Base-by-base conservation (phyloP, 2,797 vertebrate genomes). In the Tapera naevia region DNA sequence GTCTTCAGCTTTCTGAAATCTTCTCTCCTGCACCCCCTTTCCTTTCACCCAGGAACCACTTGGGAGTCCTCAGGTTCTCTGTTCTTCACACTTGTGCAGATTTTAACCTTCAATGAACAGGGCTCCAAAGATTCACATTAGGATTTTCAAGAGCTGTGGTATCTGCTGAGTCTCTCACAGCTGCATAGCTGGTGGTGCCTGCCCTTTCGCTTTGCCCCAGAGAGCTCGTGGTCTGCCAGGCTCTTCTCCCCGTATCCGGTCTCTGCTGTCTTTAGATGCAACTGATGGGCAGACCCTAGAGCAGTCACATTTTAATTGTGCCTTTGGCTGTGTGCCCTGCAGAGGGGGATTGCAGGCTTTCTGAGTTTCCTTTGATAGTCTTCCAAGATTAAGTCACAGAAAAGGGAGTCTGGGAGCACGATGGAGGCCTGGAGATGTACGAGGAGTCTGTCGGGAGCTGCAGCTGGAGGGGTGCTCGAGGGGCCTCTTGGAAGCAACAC, bases 341-440 rank as follows among this genome's bases (percentile, higher is more conserved):
- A 30, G 83, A 79, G 67, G 64, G 51, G 71, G 65, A 30, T 27
- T 91, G 95, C 85, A 51, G 83, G 89, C 80, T 74, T 58, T 91
- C 72, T 56, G 94, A 50, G 17, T 11, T 95, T 11, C 58, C 93
- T 96, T 95, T 96, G 84, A 95, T 93, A 33, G 2, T 7, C 11
- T 35, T 93, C 90, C 93, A 93, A 65, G 80, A 30, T 18, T 12
- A 83, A 95, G 70, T 75, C 65, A 37, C 83, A n/a, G 70, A 61
- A 33, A 22, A 17, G 83, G 78, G 88, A 88, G 79, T 25, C 33
- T 41, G 54, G 76, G 82, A 89, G 82, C 27, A 4, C 1, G 1
- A 41, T 9, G 84, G 83, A 90, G 78, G 67, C 83, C 80, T 69
- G 79, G 50, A 57, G 88, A 46, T 35, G 3, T 33, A 39, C 2